These are phyloP conservation scores for Rapana venosa DNA, from an alignment of 2,888 invertebrate species.

Conservation along the genomic window DNA sequence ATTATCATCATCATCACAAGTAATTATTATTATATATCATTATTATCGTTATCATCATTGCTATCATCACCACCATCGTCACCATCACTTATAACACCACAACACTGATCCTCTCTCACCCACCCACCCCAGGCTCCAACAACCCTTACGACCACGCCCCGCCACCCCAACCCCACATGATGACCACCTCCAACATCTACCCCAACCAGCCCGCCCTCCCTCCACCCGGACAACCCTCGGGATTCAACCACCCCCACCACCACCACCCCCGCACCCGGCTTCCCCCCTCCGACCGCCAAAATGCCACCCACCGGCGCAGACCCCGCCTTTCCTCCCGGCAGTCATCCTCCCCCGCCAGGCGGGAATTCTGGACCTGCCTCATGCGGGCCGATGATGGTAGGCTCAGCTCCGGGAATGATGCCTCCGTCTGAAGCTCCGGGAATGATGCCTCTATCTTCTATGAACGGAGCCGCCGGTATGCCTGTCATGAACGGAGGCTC, in stretches of 20 bases:
- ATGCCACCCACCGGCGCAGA: background rate
- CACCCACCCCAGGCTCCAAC: background rate
- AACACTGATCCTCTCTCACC: too few relatives aligned
- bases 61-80: too few relatives aligned
- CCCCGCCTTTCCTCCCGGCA: background rate
- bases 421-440: too few relatives aligned
- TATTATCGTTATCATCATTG: too few relatives aligned
- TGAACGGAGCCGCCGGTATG: background rate
- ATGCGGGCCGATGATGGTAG: background rate
- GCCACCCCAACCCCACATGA: background rate
- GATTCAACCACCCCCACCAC: background rate
- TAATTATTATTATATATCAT: too few relatives aligned
- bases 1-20: too few relatives aligned
- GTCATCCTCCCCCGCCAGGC: background rate
- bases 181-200: background rate
- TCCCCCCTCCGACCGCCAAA: background rate
- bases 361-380: background rate
- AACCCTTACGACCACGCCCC: slow-evolving; percentile 9
- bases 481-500: background rate
- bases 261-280: background rate
- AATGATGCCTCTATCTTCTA: background rate
- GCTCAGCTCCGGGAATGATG: too few relatives aligned
- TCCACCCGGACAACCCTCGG: background rate
- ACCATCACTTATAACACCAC: too few relatives aligned
- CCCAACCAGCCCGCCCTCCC: background rate